A percentile compares a stretch with the other conserved stretches of the same genome.
phyloP scores from a whole-genome alignment of 2,888 invertebrate species.

The Leptinotarsa peninsularis region DNA sequence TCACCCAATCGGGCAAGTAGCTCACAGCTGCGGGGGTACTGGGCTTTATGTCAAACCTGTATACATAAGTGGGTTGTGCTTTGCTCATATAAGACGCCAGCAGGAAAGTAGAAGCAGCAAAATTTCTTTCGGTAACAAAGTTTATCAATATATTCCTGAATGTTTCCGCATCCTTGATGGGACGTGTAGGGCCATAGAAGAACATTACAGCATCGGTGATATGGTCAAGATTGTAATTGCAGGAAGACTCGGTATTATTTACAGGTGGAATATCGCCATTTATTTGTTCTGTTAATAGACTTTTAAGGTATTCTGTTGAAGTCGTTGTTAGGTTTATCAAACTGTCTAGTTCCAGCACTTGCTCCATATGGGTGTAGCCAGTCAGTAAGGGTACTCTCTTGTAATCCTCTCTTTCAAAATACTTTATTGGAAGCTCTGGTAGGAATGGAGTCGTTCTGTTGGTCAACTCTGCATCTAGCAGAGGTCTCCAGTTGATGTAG shows the following conservation, averaged over 20 bases:
- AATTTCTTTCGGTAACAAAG: constrained; percentile 79
- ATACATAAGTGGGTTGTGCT: constrained; percentile 73
- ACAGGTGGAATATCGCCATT: constrained; percentile 72
- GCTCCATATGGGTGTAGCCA: constrained; percentile 84
- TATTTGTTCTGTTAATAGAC: constrained; percentile 74
- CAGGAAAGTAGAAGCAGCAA: constrained; percentile 78
- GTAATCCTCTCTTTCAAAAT: constrained; percentile 73
- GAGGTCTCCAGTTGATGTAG: constrained; percentile 77
- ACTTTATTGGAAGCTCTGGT: constrained; percentile 74
- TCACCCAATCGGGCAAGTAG: constrained; percentile 81
- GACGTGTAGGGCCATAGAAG: constrained; percentile 79
- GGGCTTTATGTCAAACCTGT: constrained; percentile 82
- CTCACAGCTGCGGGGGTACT: constrained; percentile 74
- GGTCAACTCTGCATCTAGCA: constrained; percentile 78
- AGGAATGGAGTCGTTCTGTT: constrained; percentile 76
- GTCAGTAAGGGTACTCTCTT: constrained; percentile 78
- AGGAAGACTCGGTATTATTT: constrained; percentile 68
- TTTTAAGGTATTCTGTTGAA: constrained; percentile 63
- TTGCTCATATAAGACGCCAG: constrained; percentile 76
- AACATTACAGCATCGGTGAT: constrained; percentile 81
- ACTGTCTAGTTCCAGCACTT: constrained; percentile 73
- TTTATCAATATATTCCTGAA: constrained; percentile 77
- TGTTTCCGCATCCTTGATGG: constrained; percentile 72
- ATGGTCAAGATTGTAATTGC: constrained; percentile 73
- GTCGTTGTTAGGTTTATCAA: constrained; percentile 73